Percentiles rank a stretch among this genome's conserved stretches.
Conservation (phyloP, 2,113 vertebrate species). For the Protomyctophum bolini region DNA sequence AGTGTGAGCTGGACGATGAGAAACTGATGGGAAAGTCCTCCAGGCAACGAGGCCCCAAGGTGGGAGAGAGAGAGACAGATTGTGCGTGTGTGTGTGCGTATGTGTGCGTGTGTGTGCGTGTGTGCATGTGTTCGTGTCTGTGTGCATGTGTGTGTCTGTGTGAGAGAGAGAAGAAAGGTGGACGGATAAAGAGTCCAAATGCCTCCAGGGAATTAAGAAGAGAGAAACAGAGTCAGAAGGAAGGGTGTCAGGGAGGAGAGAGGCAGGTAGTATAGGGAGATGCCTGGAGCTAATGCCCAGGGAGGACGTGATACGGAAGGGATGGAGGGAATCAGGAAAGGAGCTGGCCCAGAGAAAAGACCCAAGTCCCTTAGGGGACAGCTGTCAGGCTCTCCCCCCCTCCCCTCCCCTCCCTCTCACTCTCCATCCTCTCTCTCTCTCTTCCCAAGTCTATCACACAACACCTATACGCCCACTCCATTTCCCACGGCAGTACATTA, state of each 20-base stretch:
- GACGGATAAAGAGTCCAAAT: conserved; percentile 20
- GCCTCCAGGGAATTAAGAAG: conserved; percentile 52
- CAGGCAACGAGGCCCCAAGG: conserved; percentile 85
- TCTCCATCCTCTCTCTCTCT: conserved; percentile 24
- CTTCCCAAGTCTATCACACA: conserved; percentile 54
- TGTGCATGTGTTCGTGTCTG: too few relatives aligned
- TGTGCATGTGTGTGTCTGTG: neutral
- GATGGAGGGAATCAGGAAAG: conserved; percentile 53
- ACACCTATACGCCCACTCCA: conserved; percentile 57
- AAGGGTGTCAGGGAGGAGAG: conserved; percentile 41
- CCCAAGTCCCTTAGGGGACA: conserved; percentile 60
- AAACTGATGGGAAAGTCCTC: conserved; percentile 92
- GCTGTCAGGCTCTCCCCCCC: conserved; percentile 66
- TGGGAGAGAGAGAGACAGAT: conserved; percentile 48
- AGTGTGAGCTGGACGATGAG: conserved; percentile 97
- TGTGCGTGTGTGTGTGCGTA: too few relatives aligned
- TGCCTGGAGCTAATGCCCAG: conserved; percentile 60
- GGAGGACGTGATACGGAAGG: conserved; percentile 56
- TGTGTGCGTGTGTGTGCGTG: too few relatives aligned
- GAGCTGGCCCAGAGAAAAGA: conserved; percentile 56
- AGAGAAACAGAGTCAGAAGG: conserved; percentile 23
- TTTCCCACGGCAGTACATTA: conserved; percentile 67
- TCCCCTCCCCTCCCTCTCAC: conserved; percentile 31
- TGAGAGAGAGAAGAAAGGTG: neutral
- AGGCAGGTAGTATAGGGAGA: conserved; percentile 44